These are phyloP conservation scores for Carollia perspicillata DNA, from an alignment of 2,113 vertebrate species.

Conservation along the genomic window DNA sequence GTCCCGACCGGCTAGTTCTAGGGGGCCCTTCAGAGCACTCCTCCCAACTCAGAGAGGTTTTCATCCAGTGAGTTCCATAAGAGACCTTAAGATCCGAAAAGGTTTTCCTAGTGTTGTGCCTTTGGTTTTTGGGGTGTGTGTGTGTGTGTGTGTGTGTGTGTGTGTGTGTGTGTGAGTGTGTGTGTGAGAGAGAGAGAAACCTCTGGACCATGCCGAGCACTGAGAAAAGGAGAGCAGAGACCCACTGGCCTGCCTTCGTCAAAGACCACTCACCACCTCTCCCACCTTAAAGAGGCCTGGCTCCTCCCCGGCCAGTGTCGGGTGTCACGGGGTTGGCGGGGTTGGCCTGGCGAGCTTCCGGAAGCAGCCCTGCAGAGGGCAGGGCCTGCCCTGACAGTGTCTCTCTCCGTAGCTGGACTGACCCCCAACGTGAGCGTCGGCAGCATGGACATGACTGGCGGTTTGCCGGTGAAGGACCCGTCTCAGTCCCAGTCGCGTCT, in stretches of 20 bases:
- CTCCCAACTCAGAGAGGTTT: background rate
- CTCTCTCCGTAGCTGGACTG: slow-evolving; percentile 88
- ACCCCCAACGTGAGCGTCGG: slow-evolving; percentile 97
- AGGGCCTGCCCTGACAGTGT: background rate
- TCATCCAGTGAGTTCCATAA: background rate
- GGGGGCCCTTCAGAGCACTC: accelerated
- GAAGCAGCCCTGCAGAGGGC: background rate
- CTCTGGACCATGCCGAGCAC: background rate
- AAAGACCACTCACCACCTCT: background rate
- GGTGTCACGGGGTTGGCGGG: background rate
- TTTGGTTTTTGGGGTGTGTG: too few species aligned
- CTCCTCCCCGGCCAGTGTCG: background rate
- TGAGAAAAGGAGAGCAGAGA: background rate
- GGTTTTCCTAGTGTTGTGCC: too few species aligned
- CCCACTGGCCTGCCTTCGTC: too few species aligned
- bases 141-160: too few species aligned
- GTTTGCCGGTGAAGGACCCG: slow-evolving; percentile 94
- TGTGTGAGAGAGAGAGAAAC: too few species aligned
- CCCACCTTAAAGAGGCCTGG: background rate
- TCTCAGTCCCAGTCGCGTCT: slow-evolving; percentile 97
- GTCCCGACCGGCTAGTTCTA: background rate
- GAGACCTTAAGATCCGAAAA: background rate
- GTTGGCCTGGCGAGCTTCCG: too few species aligned
- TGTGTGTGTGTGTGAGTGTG: too few species aligned
- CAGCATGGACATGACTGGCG: slow-evolving; percentile 93